phyloP scores from a whole-genome alignment of 2,888 invertebrate genomes.

The Brachylomia viminalis region DNA sequence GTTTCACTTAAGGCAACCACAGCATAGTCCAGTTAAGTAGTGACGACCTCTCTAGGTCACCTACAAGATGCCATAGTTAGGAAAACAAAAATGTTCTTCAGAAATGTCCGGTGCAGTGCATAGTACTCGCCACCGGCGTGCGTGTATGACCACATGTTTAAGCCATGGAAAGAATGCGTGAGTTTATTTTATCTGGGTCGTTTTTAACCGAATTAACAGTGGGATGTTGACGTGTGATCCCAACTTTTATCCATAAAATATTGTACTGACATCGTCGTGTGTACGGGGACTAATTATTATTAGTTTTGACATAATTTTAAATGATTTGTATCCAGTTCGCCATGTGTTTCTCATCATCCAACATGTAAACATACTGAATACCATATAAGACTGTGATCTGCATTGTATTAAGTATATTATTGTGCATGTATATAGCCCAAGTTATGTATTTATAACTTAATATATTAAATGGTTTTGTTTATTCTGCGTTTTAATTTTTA shows the following conservation, averaged over 20 bases:
- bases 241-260: not conserved
- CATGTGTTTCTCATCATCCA: constrained; percentile 32
- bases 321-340: constrained; percentile 18
- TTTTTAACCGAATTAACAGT: not conserved
- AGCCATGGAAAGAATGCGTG: too few relatives aligned
- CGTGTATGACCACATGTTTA: too few relatives aligned
- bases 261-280: not conserved
- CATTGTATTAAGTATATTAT: constrained; percentile 72
- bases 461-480: constrained; percentile 76
- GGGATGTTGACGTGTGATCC: not conserved
- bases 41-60: too few relatives aligned
- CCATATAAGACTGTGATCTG: constrained; percentile 81
- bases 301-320: constrained; percentile 3
- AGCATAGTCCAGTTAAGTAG: too few relatives aligned
- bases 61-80: too few relatives aligned
- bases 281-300: not conserved
- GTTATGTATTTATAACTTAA: constrained; percentile 75
- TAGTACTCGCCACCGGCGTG: too few relatives aligned
- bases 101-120: too few relatives aligned
- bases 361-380: constrained; percentile 59
- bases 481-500: constrained; percentile 35
- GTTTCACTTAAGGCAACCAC: too few relatives aligned
- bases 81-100: too few relatives aligned
- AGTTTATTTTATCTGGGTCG: not conserved
- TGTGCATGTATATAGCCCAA: constrained; percentile 71